These are phyloP conservation scores for Cossypha caffra DNA, from an alignment of 2,797 vertebrate genomes.

Conservation along the genomic window DNA sequence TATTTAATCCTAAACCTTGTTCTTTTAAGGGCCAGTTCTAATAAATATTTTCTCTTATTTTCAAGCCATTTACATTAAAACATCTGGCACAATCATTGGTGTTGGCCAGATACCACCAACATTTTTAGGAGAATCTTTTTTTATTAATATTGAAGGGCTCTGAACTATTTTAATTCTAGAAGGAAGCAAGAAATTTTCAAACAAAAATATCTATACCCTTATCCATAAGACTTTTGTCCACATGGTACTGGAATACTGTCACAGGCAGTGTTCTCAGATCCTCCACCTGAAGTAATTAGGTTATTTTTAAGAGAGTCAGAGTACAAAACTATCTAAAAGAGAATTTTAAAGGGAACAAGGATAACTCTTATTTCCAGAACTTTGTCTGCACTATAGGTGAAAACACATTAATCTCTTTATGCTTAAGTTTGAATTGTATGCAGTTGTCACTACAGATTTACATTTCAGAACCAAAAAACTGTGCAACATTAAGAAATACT, in stretches of 20 bases:
- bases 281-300: neutral
- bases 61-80: neutral
- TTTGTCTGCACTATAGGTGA: neutral
- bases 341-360: neutral
- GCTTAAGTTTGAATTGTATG: neutral
- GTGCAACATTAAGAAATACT: neutral
- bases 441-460: neutral
- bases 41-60: neutral
- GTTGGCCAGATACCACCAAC: neutral
- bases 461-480: neutral
- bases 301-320: neutral
- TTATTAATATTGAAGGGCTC: neutral
- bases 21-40: rapidly evolving
- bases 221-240: neutral
- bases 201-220: neutral
- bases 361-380: neutral
- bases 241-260: neutral
- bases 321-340: neutral
- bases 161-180: neutral
- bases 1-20: neutral
- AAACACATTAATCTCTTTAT: neutral
- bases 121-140: neutral
- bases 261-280: neutral
- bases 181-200: neutral
- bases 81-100: neutral